A percentile compares a stretch with the other conserved stretches of the same genome.
These are phyloP conservation scores for Oreotrochilus melanogaster DNA, from an alignment of 2,113 vertebrate genomes.

Conservation along the genomic window DNA sequence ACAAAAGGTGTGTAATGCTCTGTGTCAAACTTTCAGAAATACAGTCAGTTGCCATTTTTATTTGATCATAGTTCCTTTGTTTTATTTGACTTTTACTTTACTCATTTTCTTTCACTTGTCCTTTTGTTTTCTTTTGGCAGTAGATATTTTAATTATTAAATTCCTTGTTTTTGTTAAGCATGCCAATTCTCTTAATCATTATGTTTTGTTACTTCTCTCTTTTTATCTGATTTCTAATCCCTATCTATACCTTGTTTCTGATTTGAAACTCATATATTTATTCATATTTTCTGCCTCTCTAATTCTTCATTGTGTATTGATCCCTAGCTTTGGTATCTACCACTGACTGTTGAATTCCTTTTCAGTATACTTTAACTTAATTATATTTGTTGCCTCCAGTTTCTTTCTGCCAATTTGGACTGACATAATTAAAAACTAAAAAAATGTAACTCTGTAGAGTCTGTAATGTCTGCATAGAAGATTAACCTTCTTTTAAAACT, in stretches of 20 bases:
- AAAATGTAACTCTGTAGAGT: not conserved
- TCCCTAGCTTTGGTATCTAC: not conserved
- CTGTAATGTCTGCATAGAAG: not conserved
- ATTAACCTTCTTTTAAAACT: not conserved
- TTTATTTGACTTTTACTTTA: constrained; percentile 62
- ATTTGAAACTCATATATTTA: constrained; percentile 56
- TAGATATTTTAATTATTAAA: constrained; percentile 69
- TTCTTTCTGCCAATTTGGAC: not conserved
- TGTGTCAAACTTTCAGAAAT: constrained; percentile 61
- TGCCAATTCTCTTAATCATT: constrained; percentile 68
- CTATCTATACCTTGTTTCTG: constrained; percentile 29
- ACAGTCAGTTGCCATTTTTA: constrained; percentile 55
- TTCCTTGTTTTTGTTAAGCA: constrained; percentile 64
- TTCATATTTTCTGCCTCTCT: not conserved
- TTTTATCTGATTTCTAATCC: constrained; percentile 52
- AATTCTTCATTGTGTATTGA: not conserved
- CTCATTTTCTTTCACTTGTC: constrained; percentile 7
- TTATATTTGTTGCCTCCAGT: not conserved
- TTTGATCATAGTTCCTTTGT: constrained; percentile 63
- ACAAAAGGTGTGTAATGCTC: not conserved
- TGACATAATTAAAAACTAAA: not conserved
- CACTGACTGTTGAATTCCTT: not conserved
- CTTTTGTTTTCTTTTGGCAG: constrained; percentile 9
- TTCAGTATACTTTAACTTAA: not conserved
- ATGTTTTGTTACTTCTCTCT: constrained; percentile 39